Base-by-base conservation (phyloP, 2,113 vertebrate genomes). In the Lampris incognitus region DNA sequence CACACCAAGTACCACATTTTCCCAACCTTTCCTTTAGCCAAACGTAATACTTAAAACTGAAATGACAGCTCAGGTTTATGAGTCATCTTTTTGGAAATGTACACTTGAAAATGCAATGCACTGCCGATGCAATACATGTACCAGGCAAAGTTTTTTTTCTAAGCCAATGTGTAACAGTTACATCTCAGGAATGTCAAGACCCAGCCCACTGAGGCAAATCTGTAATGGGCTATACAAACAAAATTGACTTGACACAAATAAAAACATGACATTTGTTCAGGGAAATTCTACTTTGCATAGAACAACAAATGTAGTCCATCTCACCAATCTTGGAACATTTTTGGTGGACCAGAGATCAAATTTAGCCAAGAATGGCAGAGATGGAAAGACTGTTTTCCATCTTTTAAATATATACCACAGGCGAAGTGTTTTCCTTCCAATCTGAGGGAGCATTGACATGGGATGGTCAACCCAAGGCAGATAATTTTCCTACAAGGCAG, bases 261-360 rank as follows among this genome's bases (percentile, higher is more conserved):
- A 58, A 75, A 82, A 67, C 37, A 75, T 59, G 57, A 67, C 46
- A 59, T 44, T 50, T 67, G 51, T 50, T 38, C 60, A 74, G 50
- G 42, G 52, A 55, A 64, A 48, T 52, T 66, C 60, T 67, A 68
- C 75, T 85, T 85, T 82, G 83, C 83, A 85, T 82, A 76, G 79
- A 81, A 71, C 41, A 69, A 54, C 67, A 72, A 63, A 69, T 85
- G 74, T 72, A 82, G 78, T 79, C 79, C 69, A 51, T 57, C n/a
- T 46, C 7, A 46, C 44, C 4, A 7, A 46, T 5, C 4, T 10
- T 3, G 8, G 59, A 41, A 13, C 9, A 61, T 9, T 61, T 61
- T n/a, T 46, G 4, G 4, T 46, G 4, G 44, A 46, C 44, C 44
- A 46, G 10, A 61, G 11, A 42, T 61, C 0, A 8, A 61, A 61